Base-by-base conservation (phyloP, 2,888 invertebrate genomes). In the Rhyacophila evoluta region DNA sequence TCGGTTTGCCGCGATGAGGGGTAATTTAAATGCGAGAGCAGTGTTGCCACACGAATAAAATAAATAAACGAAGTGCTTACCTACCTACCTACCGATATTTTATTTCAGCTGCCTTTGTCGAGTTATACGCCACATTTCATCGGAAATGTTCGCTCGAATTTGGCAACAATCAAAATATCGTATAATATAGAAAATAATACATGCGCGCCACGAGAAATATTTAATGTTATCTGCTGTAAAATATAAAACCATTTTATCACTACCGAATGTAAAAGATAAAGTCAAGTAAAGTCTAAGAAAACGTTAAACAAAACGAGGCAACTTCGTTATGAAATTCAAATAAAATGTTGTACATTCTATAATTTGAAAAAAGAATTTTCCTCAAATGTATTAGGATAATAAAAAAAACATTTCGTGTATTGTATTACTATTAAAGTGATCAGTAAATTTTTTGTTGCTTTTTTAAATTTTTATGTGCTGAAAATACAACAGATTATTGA, bases 11-110 rank as follows among this genome's bases (percentile, higher is more conserved):
- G 55, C 55, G 55, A 55, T 55, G 55, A 19, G 19, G 55, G 55
- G 55, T 55, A 55, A 55, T 55, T 55, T 55, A 55, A 55, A 55
- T 55, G 55, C 55, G 55, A 1, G 55, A 55, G 10, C 55, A 25
- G 55, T 55, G 55, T 55, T 55, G 25, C 19, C 55, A 19, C 55
- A 55, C 55, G 55, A 55, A 55, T 55, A 55, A 55, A 55, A 55
- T 55, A 55, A 55, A 55, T 55, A 55, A 55, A 55, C 12, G 55
- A 55, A 10, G 15, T 19, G 19, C 19, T 19, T 55, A 55, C 15
- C 12, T 19, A 55, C 19, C 55, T 55, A 55, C 25, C 8, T 10
- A 55, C 25, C 8, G 2, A 55, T 55, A 55, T 55, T 19, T 19
- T 33, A 33, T 33, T 33, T 19, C 2, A 55, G 55, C 15, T 55